Conservation (phyloP, 2,888 invertebrate species). For the Argyresthia albistria region DNA sequence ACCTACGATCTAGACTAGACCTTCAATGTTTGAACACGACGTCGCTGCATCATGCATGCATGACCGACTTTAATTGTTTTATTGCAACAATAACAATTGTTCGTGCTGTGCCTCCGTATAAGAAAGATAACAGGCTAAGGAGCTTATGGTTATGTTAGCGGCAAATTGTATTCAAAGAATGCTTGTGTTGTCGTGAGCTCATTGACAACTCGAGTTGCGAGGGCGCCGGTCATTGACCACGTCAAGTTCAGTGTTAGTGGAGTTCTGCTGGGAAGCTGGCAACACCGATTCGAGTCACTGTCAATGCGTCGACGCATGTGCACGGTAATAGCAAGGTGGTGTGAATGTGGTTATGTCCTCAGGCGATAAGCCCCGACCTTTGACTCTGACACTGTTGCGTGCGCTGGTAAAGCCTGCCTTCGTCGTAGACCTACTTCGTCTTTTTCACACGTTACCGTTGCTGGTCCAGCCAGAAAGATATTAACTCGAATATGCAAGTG, state of each 20-base stretch:
- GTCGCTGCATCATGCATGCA: neutral
- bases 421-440: neutral
- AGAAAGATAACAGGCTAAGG: too few relatives aligned
- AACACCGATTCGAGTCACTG: slow-evolving; percentile 1
- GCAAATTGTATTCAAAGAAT: too few relatives aligned
- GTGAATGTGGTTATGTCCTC: neutral
- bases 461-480: too few relatives aligned
- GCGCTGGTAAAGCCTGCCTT: neutral
- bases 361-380: neutral
- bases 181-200: neutral
- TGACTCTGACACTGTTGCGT: neutral
- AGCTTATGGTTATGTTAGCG: too few relatives aligned
- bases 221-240: slow-evolving; percentile 2
- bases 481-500: neutral
- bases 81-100: neutral
- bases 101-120: too few relatives aligned
- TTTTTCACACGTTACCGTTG: neutral
- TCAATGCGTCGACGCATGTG: slow-evolving; percentile 2
- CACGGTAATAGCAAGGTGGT: neutral
- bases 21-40: too few relatives aligned
- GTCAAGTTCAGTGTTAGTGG: neutral
- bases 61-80: slow-evolving; percentile 4
- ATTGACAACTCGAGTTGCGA: slow-evolving; percentile 1
- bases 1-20: too few relatives aligned
- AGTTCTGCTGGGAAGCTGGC: neutral